These are phyloP conservation scores for Sarcoramphus papa DNA, from an alignment of 2,797 vertebrate genomes.

Conservation along the genomic window DNA sequence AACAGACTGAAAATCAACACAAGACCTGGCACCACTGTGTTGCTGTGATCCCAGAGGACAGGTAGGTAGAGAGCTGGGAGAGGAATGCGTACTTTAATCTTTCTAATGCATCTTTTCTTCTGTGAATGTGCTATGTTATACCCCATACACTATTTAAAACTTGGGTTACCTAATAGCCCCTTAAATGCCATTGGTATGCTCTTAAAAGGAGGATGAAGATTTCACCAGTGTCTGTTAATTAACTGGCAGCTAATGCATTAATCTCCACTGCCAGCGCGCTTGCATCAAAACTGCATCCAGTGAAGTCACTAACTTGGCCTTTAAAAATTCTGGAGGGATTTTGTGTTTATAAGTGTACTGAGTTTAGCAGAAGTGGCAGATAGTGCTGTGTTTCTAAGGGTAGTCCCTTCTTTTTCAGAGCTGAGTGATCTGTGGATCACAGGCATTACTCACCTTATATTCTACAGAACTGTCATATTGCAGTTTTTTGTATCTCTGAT, in stretches of 20 bases:
- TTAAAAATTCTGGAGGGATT: not conserved
- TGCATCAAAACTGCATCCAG: not conserved
- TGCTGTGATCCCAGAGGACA: slow-evolving; percentile 5
- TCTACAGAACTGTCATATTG: not conserved
- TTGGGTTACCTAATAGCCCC: not conserved
- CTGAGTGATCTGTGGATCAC: not conserved
- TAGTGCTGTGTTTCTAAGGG: not conserved
- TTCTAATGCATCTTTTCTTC: not conserved
- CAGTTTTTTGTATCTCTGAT: not conserved
- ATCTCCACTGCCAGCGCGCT: not conserved
- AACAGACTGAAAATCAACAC: slow-evolving; percentile 6
- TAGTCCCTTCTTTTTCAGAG: not conserved
- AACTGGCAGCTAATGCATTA: not conserved
- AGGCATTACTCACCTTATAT: not conserved
- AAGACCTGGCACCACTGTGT: not conserved
- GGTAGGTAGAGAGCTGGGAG: not conserved
- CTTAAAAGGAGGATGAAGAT: not conserved
- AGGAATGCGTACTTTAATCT: not conserved
- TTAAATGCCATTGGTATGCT: not conserved
- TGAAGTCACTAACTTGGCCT: not conserved
- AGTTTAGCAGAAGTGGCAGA: not conserved
- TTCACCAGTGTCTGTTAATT: not conserved
- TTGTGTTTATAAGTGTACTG: not conserved
- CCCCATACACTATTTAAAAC: not conserved
- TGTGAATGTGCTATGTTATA: not conserved